A percentile compares a stretch with the other conserved stretches of the same genome.
These are phyloP conservation scores for Lampris megalopsis DNA, from an alignment of 2,113 vertebrate genomes.

Conservation along the genomic window DNA sequence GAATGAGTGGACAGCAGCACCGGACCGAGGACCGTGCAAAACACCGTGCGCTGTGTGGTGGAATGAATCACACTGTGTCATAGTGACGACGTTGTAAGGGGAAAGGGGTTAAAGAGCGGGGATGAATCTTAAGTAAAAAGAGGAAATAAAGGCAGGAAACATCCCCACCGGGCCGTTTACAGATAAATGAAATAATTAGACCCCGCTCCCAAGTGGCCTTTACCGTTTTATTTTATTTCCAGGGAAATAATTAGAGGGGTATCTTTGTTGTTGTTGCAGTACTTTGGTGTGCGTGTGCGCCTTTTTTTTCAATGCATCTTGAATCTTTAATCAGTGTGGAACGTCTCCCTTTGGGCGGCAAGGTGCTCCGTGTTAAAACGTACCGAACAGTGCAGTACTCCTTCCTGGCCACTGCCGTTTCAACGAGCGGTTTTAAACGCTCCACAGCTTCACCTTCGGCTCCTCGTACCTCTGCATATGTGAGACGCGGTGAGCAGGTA, in stretches of 20 bases:
- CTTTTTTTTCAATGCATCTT: slow-evolving; percentile 68
- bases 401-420: slow-evolving; percentile 36
- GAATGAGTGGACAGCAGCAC: neutral
- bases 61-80: slow-evolving; percentile 45
- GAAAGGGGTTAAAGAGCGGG: slow-evolving; percentile 53
- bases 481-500: slow-evolving; percentile 53
- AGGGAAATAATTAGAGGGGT: slow-evolving; percentile 80
- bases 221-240: slow-evolving; percentile 80
- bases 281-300: slow-evolving; percentile 24
- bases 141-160: slow-evolving; percentile 67
- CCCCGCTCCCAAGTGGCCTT: slow-evolving; percentile 77
- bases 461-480: slow-evolving; percentile 59
- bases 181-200: slow-evolving; percentile 87
- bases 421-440: slow-evolving; percentile 38
- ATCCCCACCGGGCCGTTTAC: slow-evolving; percentile 80
- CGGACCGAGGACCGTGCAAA: slow-evolving; percentile 31
- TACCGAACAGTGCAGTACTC: slow-evolving; percentile 48
- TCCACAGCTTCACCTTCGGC: slow-evolving; percentile 17
- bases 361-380: slow-evolving; percentile 70
- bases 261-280: slow-evolving; percentile 49
- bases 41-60: slow-evolving; percentile 11
- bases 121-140: slow-evolving; percentile 31
- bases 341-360: slow-evolving; percentile 78
- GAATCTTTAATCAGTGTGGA: slow-evolving; percentile 83
- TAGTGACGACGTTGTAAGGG: slow-evolving; percentile 53